phyloP scores from a whole-genome alignment of 2,797 vertebrate species.

The Cyclura pinguis region DNA sequence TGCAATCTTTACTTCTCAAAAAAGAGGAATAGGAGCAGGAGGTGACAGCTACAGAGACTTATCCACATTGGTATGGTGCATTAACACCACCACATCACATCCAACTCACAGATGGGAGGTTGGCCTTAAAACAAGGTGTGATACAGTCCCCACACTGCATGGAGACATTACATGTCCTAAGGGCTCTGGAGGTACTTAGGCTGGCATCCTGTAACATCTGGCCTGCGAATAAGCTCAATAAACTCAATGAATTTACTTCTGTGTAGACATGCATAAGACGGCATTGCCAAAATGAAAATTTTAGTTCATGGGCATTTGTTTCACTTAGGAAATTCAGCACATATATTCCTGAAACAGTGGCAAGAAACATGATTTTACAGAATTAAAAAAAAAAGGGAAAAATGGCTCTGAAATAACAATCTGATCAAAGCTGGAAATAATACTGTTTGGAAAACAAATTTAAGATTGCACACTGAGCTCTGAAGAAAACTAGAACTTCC shows the following conservation, averaged over 20 bases:
- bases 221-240: neutral
- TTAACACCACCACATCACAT: neutral
- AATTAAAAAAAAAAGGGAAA: slow-evolving; percentile 5
- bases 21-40: neutral
- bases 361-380: neutral
- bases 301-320: neutral
- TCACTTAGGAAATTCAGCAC: neutral
- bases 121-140: neutral
- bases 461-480: neutral
- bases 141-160: neutral
- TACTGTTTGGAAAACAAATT: slow-evolving; percentile 7
- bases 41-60: neutral
- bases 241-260: neutral
- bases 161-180: neutral
- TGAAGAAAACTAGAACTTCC: neutral
- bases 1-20: neutral
- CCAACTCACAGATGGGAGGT: neutral
- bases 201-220: neutral
- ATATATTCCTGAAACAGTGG: neutral
- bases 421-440: neutral
- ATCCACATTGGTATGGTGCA: neutral
- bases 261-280: neutral
- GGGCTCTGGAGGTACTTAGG: neutral
- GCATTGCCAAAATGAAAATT: neutral
- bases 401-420: neutral